Evolutionary conservation across 2,888 invertebrate genomes (phyloP), one percentile per base, ranked within the genome.

Genomic region (Pantelozetes paolii): DNA sequence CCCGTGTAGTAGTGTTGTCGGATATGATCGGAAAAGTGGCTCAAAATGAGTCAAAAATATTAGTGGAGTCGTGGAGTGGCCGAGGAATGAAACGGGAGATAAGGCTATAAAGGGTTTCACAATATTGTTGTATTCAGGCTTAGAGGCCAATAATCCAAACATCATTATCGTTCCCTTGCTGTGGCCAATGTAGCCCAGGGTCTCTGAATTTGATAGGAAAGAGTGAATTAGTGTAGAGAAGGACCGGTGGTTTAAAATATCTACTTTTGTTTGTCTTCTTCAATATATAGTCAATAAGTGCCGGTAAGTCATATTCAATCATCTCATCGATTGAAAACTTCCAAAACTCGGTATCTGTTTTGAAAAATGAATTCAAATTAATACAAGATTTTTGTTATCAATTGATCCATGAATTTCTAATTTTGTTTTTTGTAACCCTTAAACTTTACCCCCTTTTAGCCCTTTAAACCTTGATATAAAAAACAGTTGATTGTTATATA

Each of bases 121-220:
- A 1, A 69, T 11, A 20, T 74, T n/a, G 3, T 48, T 23, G 20
- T 75, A 75, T 36, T 75, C 36, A 1, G 32, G 74, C 23, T 62
- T 28, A 26, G 54, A 64, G 1, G 75, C 20, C 13, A 75, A n/a
- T 9, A 75, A 40, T 13, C 50, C 74, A 50, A 75, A 73, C 73
- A 73, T 73, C 67, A 75, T 73, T 15, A 40, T n/a, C n/a, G 76
- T 74, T 8, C 75, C 75, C 50, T 75, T 74, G 9, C 67, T 69
- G 36, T 75, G 75, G 42, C 75, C 75, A 32, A 75, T 71, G 23
- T 75, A 75, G 23, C 42, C 32, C 0, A 75, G n/a, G 30, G 54
- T 48, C 30, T 48, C 45, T 57, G 20, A 20, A 6, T 75, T 2
- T 6, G 6, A 57, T 23, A 8, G 15, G 26, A 6, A 9, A 62